These are phyloP conservation scores for Hylyphantes graminicola DNA, from an alignment of 1,140 invertebrate genomes.

Conservation along the genomic window DNA sequence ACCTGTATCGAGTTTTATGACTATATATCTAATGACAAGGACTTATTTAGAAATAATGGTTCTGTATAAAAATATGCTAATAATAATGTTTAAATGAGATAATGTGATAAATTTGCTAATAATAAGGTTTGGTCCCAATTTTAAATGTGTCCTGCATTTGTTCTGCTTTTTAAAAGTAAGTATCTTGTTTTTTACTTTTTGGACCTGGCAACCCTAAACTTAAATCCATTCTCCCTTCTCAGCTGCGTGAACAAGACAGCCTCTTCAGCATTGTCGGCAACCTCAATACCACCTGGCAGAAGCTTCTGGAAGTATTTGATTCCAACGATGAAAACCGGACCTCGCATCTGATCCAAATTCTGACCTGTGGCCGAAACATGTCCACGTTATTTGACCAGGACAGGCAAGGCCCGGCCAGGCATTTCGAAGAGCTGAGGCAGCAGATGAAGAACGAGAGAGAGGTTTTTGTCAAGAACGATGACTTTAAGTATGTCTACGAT, in stretches of 20 bases:
- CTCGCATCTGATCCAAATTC: constrained; percentile 59
- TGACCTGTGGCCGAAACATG: constrained; percentile 62
- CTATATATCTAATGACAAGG: too few relatives aligned
- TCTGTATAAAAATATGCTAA: too few relatives aligned
- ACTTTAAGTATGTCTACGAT: constrained; percentile 62
- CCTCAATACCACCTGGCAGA: constrained; percentile 30
- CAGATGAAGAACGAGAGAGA: constrained; percentile 62
- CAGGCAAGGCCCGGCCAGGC: constrained; percentile 55
- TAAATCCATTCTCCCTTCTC: not conserved
- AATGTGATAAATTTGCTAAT: too few relatives aligned
- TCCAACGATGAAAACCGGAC: constrained; percentile 59
- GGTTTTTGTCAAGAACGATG: constrained; percentile 59
- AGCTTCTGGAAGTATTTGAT: constrained; percentile 28
- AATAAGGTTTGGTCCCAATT: too few relatives aligned
- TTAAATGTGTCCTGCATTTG: too few relatives aligned
- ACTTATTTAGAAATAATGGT: too few relatives aligned
- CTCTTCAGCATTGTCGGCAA: constrained; percentile 10
- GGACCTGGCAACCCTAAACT: not conserved
- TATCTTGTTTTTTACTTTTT: too few relatives aligned
- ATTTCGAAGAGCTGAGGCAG: constrained; percentile 62
- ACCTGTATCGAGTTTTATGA: too few relatives aligned
- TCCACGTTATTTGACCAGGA: constrained; percentile 61
- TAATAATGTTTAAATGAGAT: too few relatives aligned
- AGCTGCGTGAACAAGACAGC: constrained; percentile 1
- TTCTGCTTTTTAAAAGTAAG: too few relatives aligned